phyloP scores from a whole-genome alignment of 2,113 vertebrate species.

The Ictalurus furcatus region DNA sequence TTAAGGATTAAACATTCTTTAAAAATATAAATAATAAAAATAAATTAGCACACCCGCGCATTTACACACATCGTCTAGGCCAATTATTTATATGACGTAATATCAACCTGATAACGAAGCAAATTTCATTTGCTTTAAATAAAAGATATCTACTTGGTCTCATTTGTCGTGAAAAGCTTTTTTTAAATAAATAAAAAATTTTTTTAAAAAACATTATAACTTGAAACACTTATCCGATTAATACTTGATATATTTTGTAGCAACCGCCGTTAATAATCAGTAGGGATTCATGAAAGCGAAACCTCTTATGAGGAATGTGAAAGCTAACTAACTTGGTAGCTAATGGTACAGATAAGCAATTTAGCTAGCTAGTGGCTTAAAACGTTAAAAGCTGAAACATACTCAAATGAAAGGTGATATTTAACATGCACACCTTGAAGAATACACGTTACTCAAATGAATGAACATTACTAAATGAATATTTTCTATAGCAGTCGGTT shows the following conservation, averaged over 20 bases:
- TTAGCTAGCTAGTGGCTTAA: neutral
- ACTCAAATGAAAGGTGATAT: neutral
- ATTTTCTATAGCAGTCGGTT: neutral
- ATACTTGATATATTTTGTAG: neutral
- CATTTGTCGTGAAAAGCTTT: neutral
- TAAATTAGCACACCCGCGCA: no score
- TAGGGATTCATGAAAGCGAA: conserved; percentile 15
- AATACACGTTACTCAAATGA: neutral
- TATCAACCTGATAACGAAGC: neutral
- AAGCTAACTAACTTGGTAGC: neutral
- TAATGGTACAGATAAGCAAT: neutral
- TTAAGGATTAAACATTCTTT: neutral
- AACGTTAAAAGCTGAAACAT: neutral
- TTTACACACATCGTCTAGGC: no score
- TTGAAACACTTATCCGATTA: neutral
- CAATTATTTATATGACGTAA: neutral
- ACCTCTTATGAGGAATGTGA: neutral
- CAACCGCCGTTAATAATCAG: no score
- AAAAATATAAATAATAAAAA: no score
- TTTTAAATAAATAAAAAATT: no score
- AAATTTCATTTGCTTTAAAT: neutral
- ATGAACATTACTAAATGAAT: neutral
- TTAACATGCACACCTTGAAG: neutral
- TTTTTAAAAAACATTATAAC: neutral
- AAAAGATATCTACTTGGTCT: neutral